phyloP scores from a whole-genome alignment of 2,113 vertebrate genomes.

The Puffinus mauretanicus region DNA sequence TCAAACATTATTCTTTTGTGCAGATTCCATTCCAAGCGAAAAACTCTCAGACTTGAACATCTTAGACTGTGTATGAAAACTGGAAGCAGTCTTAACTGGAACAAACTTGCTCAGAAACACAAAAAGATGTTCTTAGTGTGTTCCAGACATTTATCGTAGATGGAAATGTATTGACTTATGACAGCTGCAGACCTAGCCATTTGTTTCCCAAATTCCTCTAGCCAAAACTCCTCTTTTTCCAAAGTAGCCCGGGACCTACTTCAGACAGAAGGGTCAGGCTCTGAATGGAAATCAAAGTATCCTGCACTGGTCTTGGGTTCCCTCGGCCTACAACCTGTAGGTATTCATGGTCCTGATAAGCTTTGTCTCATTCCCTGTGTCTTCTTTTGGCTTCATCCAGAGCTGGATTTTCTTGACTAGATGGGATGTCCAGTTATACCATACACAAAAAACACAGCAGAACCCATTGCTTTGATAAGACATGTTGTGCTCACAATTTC shows the following conservation, averaged over 20 bases:
- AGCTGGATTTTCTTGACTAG: conserved; percentile 57
- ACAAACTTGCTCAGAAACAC: neutral
- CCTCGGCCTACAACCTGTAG: neutral
- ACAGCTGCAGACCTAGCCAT: neutral
- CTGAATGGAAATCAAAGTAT: neutral
- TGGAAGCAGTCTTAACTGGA: neutral
- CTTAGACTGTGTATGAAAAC: neutral
- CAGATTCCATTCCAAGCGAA: neutral
- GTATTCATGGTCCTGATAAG: neutral
- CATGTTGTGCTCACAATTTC: conserved; percentile 44
- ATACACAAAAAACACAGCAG: conserved; percentile 59
- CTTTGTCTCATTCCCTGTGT: neutral
- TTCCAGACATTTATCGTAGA: neutral
- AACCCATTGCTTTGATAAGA: conserved; percentile 57
- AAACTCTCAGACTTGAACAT: neutral
- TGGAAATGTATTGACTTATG: neutral
- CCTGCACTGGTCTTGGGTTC: neutral
- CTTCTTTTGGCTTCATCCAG: conserved; percentile 28
- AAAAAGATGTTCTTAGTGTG: neutral
- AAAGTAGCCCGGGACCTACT: neutral
- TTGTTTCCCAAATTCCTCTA: neutral
- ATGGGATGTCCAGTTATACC: conserved; percentile 51
- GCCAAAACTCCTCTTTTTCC: neutral
- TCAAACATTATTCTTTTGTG: neutral
- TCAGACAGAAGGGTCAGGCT: neutral